A percentile compares a stretch with the other conserved stretches of the same genome.
These are phyloP conservation scores for Metridium senile DNA, from an alignment of 92 coral and sea anemone species.

Conservation along the genomic window DNA sequence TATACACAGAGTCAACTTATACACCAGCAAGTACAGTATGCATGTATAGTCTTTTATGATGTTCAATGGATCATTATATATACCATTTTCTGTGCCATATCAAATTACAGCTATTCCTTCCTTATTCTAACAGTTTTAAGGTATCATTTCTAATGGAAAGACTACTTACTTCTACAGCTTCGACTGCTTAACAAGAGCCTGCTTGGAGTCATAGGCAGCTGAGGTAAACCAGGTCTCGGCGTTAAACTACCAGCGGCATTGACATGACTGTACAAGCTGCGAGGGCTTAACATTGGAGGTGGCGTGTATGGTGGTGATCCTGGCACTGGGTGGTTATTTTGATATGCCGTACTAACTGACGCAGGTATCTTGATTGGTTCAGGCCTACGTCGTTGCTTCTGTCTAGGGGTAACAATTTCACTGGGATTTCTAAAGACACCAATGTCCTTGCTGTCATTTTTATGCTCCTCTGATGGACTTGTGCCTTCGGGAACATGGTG, in stretches of 20 bases:
- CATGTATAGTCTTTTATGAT: too few species aligned
- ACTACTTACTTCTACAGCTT: conserved; percentile 92
- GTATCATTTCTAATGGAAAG: too few species aligned
- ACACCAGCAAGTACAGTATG: too few species aligned
- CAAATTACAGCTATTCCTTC: too few species aligned
- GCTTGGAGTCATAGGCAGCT: conserved; percentile 93
- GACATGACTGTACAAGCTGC: conserved; percentile 87
- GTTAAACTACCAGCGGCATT: conserved; percentile 74
- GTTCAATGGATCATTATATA: too few species aligned
- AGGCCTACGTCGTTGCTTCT: conserved; percentile 85
- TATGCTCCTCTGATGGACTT: conserved; percentile 6
- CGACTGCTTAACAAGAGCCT: conserved; percentile 86
- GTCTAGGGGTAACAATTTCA: conserved; percentile 78
- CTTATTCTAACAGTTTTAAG: too few species aligned
- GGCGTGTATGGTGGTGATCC: conserved; percentile 97
- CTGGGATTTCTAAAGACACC: conserved; percentile 86
- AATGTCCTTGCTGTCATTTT: conserved; percentile 38
- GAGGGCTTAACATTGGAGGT: conserved; percentile 98
- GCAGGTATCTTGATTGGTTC: conserved; percentile 92
- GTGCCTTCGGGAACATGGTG: conserved; percentile 36
- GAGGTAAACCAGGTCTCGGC: conserved; percentile 67
- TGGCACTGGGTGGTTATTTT: conserved; percentile 67
- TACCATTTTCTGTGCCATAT: too few species aligned
- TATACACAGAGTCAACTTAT: too few species aligned
- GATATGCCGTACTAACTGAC: conserved; percentile 65